Base-by-base conservation (phyloP, 1,140 invertebrate species). In the Melanaphis sacchari region DNA sequence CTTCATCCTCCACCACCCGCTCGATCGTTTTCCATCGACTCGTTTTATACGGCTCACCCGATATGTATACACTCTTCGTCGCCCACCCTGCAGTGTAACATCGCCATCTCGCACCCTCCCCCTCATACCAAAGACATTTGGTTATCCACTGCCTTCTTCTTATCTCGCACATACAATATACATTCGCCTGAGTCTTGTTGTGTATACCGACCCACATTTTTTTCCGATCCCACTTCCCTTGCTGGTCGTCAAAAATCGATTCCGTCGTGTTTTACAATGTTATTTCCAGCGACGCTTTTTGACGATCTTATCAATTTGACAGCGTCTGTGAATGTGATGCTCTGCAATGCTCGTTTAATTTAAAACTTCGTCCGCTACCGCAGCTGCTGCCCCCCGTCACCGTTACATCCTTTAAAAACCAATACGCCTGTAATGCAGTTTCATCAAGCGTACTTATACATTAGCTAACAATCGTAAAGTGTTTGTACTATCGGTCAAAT, bases 261-360 rank as follows among this genome's bases (percentile, higher is more conserved):
- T 54, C 36, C 46, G 46, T 52, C 36, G 49, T 89, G 49, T 89
- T 54, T 89, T 43, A 89, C 49, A 54, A 54, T n/a, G 49, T 89
- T 89, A 38, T 89, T 54, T 52, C n/a, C 87, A 52, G 87, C 87
- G 87, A 49, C 87, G 87, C 87, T 89, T 89, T 89, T 89, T 26
- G 46, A 41, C 87, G 87, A 89, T 89, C 40, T 89, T 52, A 89
- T 89, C 87, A 89, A 89, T 52, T 46, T 46, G 87, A 89, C 87
- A 36, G 41, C 76, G 26, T n/a, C 59, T 76, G 59, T 76, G 59
- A 15, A 76, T 76, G 59, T 76, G 59, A 85, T 31, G 41, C 31
- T 43, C 26, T 31, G 40, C 76, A 31, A 85, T 31, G 26, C 11
- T 84, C 82, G 38, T 84, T 84, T 84, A 41, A 84, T 40, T 84